Evolutionary conservation across 2,113 vertebrate genomes (phyloP), one percentile per base, ranked within the genome.

Genomic region (Thinocorus orbignyianus): DNA sequence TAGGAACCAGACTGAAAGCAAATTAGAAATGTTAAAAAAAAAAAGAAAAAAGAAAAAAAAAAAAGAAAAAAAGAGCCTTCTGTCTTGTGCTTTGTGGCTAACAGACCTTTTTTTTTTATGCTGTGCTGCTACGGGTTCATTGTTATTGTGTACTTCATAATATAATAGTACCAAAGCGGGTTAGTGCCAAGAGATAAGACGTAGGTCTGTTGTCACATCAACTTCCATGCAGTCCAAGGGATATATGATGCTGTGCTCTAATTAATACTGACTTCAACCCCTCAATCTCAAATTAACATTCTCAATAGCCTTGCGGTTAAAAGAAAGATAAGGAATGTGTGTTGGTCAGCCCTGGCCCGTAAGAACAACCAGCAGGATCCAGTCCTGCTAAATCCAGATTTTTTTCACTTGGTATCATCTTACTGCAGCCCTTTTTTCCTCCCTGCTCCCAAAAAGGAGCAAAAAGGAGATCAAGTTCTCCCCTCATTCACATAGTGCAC

Each of bases 1-100:
- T 86, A 90, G 76, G 69, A 95, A 88, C 72, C 60, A 90, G 58
- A 62, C 23, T 33, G 54, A 89, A 96, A 74, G 74, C 30, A 84
- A 94, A 85, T 54, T 26, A 88, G 17, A 68, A 90, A 72, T 41
- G n/a, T 61, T 66, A 19, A 35, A 62, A 81, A 86, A n/a, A 65
- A 81, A 41, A 41, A 41, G 13, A 41, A 41, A 41, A 41, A 41
- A 41, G 13, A 41, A 41, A 41, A 65, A 81, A 19, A 35, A 62
- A 79, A 86, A n/a, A 65, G 79, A 41, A 41, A 41, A 41, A 41
- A 86, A 65, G 5, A 15, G 1, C 8, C 6, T 81, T 79, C n/a
- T 86, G 5, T 1, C 13, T 83, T 83, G 46, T 74, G 35, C 65
- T 86, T 74, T 86, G 64, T 81, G 66, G 48, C 41, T 89, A 73